phyloP scores from a whole-genome alignment of 2,888 invertebrate genomes.

The Torymus aiolomorphi region DNA sequence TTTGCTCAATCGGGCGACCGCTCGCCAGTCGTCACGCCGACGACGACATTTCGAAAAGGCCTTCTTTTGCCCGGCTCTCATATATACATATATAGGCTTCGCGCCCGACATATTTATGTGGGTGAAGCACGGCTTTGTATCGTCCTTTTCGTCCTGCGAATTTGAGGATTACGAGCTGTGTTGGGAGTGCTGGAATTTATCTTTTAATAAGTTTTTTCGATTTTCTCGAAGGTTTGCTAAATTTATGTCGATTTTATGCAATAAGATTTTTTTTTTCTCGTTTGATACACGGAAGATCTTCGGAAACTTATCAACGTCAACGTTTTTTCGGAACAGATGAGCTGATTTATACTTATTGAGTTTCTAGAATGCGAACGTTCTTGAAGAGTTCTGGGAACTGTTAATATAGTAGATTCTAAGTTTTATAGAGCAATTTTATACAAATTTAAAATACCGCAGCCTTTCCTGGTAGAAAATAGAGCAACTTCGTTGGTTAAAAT shows the following conservation, averaged over 20 bases:
- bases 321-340: too few relatives aligned
- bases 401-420: too few relatives aligned
- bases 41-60: slow-evolving; percentile 68
- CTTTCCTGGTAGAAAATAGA: too few relatives aligned
- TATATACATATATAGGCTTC: background rate
- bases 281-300: too few relatives aligned
- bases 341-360: too few relatives aligned
- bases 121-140: slow-evolving; percentile 24
- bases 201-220: slow-evolving; percentile 24
- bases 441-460: too few relatives aligned
- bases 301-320: too few relatives aligned
- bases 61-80: background rate
- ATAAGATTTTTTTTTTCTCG: background rate
- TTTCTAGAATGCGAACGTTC: too few relatives aligned
- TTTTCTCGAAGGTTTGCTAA: background rate
- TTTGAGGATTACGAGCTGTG: slow-evolving; percentile 11
- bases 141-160: slow-evolving; percentile 3
- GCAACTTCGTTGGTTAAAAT: too few relatives aligned
- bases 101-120: slow-evolving; percentile 30
- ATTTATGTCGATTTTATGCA: slow-evolving; percentile 30
- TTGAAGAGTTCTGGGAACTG: too few relatives aligned
- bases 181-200: slow-evolving; percentile 29
- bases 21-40: slow-evolving; percentile 63
- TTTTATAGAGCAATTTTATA: too few relatives aligned
- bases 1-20: slow-evolving; percentile 70